Evolutionary conservation across 1,140 invertebrate species (phyloP).

Genomic region (Drosophila paulistorum): DNA sequence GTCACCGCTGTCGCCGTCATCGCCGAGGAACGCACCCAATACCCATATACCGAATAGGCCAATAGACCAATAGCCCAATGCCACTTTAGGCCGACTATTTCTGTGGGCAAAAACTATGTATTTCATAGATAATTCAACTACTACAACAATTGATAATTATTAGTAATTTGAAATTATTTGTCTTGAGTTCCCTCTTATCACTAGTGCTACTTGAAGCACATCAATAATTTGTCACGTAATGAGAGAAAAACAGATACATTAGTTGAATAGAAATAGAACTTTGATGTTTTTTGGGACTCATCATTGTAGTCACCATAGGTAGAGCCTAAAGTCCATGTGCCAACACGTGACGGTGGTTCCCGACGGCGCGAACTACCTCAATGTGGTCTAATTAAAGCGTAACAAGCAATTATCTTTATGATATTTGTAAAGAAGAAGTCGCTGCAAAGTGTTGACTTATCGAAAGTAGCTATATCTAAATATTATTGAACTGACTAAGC

Average conservation of each 20-base stretch:
- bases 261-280: neutral
- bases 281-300: neutral
- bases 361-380: conserved; percentile 65
- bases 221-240: conserved; percentile 11
- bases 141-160: conserved; percentile 41
- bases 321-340: conserved; percentile 23
- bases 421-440: conserved; percentile 51
- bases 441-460: conserved; percentile 27
- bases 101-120: conserved; percentile 7
- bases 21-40: conserved; percentile 52
- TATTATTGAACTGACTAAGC: conserved; percentile 30
- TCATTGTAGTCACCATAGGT: neutral
- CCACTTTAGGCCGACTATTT: conserved; percentile 12
- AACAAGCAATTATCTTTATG: conserved; percentile 65
- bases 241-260: neutral
- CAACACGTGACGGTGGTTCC: conserved; percentile 18
- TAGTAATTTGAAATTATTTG: conserved; percentile 11
- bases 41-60: conserved; percentile 27
- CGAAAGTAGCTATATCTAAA: conserved; percentile 4
- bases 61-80: conserved; percentile 7
- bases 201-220: conserved; percentile 38
- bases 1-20: conserved; percentile 41
- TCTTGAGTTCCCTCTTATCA: conserved; percentile 22
- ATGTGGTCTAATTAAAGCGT: conserved; percentile 64
- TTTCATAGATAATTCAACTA: conserved; percentile 56